Conservation (phyloP, 2,797 vertebrate genomes). For the Cygnus olor region DNA sequence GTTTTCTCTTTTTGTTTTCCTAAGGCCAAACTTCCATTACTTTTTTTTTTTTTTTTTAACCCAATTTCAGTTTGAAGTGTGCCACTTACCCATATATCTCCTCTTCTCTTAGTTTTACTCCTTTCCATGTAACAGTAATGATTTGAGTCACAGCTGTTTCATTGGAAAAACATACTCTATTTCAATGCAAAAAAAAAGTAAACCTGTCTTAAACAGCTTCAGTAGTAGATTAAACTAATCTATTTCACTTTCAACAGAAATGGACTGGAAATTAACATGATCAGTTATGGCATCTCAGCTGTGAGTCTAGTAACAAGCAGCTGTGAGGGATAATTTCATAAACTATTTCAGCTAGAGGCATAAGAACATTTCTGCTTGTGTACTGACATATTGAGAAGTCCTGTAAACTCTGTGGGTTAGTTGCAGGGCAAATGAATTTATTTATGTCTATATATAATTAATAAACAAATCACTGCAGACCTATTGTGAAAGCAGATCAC, state of each 20-base stretch:
- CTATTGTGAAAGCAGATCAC: not conserved
- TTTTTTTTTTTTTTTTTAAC: not conserved
- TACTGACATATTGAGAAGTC: not conserved
- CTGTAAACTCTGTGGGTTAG: not conserved
- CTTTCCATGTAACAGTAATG: not conserved
- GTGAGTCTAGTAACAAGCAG: slow-evolving; percentile 31
- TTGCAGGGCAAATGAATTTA: not conserved
- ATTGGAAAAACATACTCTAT: not conserved
- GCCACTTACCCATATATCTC: not conserved
- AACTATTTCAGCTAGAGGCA: slow-evolving; percentile 20
- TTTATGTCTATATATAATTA: not conserved
- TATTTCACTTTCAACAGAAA: slow-evolving; percentile 54
- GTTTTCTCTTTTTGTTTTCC: not conserved
- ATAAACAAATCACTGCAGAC: not conserved
- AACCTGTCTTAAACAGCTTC: slow-evolving; percentile 30
- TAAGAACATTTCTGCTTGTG: slow-evolving; percentile 5
- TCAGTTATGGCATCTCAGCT: slow-evolving; percentile 39
- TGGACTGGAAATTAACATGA: slow-evolving; percentile 51
- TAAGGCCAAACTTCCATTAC: not conserved
- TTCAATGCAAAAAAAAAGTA: slow-evolving; percentile 5
- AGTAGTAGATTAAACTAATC: slow-evolving; percentile 55
- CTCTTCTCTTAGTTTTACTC: not conserved
- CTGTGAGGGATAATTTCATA: slow-evolving; percentile 46
- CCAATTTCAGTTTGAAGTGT: not conserved
- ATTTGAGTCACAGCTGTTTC: slow-evolving; percentile 28